Evolutionary conservation across 2,888 invertebrate genomes (phyloP).

Genomic region (Syrphus vitripennis): DNA sequence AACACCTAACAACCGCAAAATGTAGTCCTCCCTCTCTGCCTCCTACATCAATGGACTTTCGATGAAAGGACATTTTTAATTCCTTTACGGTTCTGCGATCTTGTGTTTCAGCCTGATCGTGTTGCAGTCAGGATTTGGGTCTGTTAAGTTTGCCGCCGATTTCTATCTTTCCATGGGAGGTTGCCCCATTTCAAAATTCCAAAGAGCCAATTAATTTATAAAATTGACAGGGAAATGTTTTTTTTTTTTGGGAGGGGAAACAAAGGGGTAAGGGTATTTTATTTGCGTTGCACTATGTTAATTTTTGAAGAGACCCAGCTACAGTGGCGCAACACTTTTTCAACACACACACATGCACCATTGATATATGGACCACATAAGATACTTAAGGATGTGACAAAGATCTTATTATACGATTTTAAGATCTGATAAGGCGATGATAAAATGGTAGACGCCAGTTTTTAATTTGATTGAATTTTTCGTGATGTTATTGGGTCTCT

Average conservation of each 20-base stretch:
- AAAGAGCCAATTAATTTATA: conserved; percentile 80
- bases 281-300: conserved; percentile 62
- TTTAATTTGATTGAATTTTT: conserved; percentile 80
- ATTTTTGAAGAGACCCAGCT: conserved; percentile 73
- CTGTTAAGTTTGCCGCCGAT: conserved; percentile 76
- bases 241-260: background rate
- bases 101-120: conserved; percentile 40
- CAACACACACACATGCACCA: conserved; percentile 60
- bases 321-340: conserved; percentile 74
- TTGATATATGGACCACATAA: conserved; percentile 80
- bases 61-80: conserved; percentile 60
- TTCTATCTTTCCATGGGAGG: conserved; percentile 79
- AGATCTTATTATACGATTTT: conserved; percentile 81
- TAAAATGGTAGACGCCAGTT: conserved; percentile 81
- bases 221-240: conserved; percentile 77
- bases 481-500: conserved; percentile 49
- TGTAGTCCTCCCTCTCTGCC: conserved; percentile 19
- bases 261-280: conserved; percentile 74
- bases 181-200: conserved; percentile 76
- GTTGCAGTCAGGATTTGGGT: conserved; percentile 51
- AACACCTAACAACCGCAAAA: conserved; percentile 79
- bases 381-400: conserved; percentile 80
- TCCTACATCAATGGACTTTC: background rate
- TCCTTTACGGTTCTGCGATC: conserved; percentile 42
- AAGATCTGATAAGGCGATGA: conserved; percentile 80